Conservation (phyloP, 1,140 invertebrate genomes). For the Zelostemma sp. region DNA sequence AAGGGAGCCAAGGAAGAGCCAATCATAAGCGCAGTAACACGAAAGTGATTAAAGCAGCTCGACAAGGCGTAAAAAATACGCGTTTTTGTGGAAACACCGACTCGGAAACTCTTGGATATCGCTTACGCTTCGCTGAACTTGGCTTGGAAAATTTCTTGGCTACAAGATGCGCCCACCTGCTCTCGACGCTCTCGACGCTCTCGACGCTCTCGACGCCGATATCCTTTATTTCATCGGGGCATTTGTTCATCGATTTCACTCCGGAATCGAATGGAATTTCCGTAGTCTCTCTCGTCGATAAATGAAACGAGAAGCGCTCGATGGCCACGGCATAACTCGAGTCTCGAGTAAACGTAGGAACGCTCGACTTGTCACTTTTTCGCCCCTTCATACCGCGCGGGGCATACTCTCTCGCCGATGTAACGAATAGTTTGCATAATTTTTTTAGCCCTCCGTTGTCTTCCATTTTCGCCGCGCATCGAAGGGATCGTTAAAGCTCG, state of each 20-base stretch:
- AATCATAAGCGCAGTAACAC: too few species aligned
- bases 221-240: constrained; percentile 34
- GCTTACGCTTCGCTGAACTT: constrained; percentile 9
- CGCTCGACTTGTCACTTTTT: constrained; percentile 27
- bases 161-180: constrained; percentile 25
- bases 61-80: not conserved
- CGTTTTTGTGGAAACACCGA: constrained; percentile 27
- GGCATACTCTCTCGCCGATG: constrained; percentile 1
- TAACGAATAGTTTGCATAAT: constrained; percentile 6
- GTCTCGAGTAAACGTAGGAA: constrained; percentile 13
- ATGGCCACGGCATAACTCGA: constrained; percentile 24
- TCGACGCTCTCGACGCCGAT: constrained; percentile 22
- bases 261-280: constrained; percentile 37
- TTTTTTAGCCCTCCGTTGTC: not conserved
- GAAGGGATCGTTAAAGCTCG: too few species aligned
- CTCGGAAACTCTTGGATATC: constrained; percentile 25
- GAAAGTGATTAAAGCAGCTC: not conserved
- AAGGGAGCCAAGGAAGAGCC: too few species aligned
- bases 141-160: constrained; percentile 29
- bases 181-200: too few species aligned
- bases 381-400: not conserved
- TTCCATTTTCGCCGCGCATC: not conserved
- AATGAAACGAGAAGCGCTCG: constrained; percentile 26
- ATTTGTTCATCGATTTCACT: constrained; percentile 36
- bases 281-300: constrained; percentile 28